Conservation (phyloP, 2,797 vertebrate species). For the Eidolon dupreanum region DNA sequence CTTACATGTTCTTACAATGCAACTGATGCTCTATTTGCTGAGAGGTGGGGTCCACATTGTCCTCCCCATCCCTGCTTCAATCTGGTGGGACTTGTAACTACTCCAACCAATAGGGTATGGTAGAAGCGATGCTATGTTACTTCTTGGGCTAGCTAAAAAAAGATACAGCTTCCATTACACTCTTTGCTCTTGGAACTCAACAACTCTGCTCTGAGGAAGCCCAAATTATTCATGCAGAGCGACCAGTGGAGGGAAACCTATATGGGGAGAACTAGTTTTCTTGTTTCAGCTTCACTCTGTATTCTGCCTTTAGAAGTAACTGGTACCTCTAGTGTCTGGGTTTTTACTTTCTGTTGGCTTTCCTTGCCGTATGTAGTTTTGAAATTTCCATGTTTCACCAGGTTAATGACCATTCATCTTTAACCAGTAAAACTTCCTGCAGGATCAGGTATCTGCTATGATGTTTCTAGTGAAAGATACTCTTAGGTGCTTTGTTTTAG, state of each 20-base stretch:
- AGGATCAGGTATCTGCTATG: background rate
- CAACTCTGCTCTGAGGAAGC: background rate
- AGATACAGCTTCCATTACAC: background rate
- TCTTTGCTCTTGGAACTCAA: background rate
- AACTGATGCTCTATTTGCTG: background rate
- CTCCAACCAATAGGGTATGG: background rate
- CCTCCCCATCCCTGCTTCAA: background rate
- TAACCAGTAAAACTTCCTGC: background rate
- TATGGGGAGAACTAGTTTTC: background rate
- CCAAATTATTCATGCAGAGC: background rate
- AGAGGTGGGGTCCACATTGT: background rate
- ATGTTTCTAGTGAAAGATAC: constrained; percentile 6
- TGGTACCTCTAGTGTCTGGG: background rate
- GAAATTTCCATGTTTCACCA: background rate
- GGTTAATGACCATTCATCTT: background rate
- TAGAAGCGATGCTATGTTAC: background rate
- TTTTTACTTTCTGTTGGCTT: background rate
- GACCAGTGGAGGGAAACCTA: background rate
- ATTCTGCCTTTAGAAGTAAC: background rate
- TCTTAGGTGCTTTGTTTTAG: constrained; percentile 10
- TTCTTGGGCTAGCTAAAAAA: background rate
- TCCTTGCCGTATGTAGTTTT: background rate
- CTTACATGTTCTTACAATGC: background rate
- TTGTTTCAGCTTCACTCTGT: background rate
- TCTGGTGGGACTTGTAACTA: background rate